These are phyloP conservation scores for Nyctereutes procyonoides DNA, from an alignment of 2,113 vertebrate species.

Conservation along the genomic window DNA sequence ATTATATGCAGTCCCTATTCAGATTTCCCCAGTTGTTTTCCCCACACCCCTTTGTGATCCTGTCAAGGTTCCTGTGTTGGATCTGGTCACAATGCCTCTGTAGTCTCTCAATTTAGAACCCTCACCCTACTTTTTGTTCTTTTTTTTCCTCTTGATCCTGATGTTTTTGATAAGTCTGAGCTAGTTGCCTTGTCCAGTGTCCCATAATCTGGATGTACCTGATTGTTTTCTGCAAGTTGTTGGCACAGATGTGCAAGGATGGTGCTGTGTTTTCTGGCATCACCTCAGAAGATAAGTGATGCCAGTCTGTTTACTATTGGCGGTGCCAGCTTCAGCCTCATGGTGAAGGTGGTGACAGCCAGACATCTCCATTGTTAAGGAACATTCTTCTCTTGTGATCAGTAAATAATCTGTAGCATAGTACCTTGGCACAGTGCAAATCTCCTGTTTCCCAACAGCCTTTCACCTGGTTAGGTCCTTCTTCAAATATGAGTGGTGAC, in stretches of 20 bases:
- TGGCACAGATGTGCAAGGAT: neutral
- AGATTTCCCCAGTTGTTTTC: neutral
- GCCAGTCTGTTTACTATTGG: neutral
- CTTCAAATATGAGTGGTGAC: neutral
- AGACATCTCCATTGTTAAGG: neutral
- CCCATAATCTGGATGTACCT: neutral
- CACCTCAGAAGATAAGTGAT: neutral
- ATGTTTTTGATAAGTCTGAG: neutral
- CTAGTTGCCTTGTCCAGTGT: neutral
- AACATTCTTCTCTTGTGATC: neutral
- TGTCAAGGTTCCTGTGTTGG: neutral
- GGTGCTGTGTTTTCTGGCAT: neutral
- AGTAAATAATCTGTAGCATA: neutral
- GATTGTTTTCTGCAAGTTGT: neutral
- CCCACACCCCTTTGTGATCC: neutral
- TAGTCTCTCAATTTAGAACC: neutral
- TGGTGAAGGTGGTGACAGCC: constrained; percentile 53
- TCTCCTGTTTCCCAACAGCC: neutral
- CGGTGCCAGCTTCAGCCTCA: neutral
- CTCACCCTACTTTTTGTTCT: neutral
- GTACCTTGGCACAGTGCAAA: neutral
- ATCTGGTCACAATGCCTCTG: neutral
- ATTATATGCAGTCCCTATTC: neutral
- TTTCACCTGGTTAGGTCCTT: neutral
- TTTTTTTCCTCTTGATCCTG: neutral